phyloP scores from a whole-genome alignment of 1,140 invertebrate genomes.

The Tribolium madens region DNA sequence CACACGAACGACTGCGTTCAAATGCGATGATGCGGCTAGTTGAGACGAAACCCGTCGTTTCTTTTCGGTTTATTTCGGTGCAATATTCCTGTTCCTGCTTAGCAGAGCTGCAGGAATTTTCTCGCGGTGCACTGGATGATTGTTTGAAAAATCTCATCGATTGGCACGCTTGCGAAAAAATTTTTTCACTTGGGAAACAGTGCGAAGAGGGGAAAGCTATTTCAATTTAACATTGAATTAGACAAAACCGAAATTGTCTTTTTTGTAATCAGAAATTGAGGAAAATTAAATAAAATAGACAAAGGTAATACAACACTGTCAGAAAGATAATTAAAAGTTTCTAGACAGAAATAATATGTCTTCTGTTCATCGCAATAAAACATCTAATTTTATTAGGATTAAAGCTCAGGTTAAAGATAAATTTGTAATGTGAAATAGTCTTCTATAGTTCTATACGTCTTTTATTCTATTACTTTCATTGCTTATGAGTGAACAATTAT shows the following conservation, averaged over 20 bases:
- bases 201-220: no score
- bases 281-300: no score
- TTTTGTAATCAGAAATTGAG: no score
- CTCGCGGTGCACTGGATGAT: conserved; percentile 17
- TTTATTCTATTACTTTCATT: not conserved
- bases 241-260: no score
- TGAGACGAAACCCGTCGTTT: conserved; percentile 1
- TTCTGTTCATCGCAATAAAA: not conserved
- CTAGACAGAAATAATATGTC: not conserved
- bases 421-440: no score
- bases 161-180: conserved; percentile 13
- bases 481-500: not conserved
- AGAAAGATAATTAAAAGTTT: not conserved
- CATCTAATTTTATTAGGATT: no score
- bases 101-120: conserved; percentile 37
- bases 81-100: conserved; percentile 3
- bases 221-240: no score
- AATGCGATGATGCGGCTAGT: conserved; percentile 41
- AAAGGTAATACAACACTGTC: not conserved
- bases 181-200: not conserved
- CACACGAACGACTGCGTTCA: conserved; percentile 29
- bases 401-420: no score
- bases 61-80: conserved; percentile 11
- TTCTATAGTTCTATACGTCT: not conserved
- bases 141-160: conserved; percentile 22